Percentiles rank a stretch among this genome's conserved stretches.
These are phyloP conservation scores for Oxygymnocypris stewartii DNA, from an alignment of 2,113 vertebrate genomes.

Conservation along the genomic window DNA sequence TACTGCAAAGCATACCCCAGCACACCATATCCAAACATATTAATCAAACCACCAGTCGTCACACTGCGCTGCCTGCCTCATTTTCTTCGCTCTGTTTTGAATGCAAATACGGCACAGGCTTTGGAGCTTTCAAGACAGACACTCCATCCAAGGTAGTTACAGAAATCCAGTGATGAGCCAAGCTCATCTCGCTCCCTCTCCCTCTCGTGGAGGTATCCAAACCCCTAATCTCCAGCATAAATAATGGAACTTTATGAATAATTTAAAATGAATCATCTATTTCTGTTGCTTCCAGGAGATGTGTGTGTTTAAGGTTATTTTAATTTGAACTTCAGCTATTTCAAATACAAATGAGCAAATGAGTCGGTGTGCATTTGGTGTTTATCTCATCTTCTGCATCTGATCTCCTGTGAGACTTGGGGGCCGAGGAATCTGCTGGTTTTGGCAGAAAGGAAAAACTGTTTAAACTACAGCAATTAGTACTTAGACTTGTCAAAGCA, in stretches of 20 bases:
- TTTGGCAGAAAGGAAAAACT: constrained; percentile 56
- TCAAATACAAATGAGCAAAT: constrained; percentile 71
- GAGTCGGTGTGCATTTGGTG: constrained; percentile 68
- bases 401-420: constrained; percentile 57
- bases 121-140: constrained; percentile 66
- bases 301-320: constrained; percentile 78
- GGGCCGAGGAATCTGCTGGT: constrained; percentile 56
- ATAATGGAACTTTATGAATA: constrained; percentile 80
- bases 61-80: constrained; percentile 62
- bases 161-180: constrained; percentile 64
- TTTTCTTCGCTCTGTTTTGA: constrained; percentile 73
- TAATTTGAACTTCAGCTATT: constrained; percentile 75
- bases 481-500: constrained; percentile 58
- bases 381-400: constrained; percentile 56
- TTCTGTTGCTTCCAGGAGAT: constrained; percentile 69
- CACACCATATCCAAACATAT: constrained; percentile 67
- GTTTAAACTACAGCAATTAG: constrained; percentile 59
- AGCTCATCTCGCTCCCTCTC: constrained; percentile 40
- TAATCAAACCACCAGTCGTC: constrained; percentile 69
- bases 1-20: constrained; percentile 70
- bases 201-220: constrained; percentile 69
- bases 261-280: constrained; percentile 74
- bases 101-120: constrained; percentile 76
- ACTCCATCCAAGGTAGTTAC: constrained; percentile 60
- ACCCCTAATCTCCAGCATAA: constrained; percentile 80